Evolutionary conservation across 2,888 invertebrate species (phyloP), one percentile per base, ranked within the genome.

Genomic region (Drosophila kuntzei): DNA sequence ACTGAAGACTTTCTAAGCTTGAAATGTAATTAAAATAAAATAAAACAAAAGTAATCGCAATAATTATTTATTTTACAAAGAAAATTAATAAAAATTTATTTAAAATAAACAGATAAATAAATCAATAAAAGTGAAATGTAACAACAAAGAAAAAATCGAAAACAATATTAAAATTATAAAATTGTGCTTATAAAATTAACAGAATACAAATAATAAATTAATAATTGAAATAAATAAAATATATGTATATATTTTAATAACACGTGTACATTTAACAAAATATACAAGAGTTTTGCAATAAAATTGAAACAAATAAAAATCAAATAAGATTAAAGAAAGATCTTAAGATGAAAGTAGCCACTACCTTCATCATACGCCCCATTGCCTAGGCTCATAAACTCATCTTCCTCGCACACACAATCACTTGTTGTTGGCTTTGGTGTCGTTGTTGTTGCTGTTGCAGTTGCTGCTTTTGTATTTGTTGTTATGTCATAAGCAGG

Each of bases 401-500:
- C 85, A 43, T 89, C 76, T 60, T 87, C 84, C 32, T 89, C 88
- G 72, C 89, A 85, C 54, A 73, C 50, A 63, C 89, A 89, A 66
- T 89, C 88, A 55, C 71, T 80, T 34, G 80, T 73, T 43, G 79
- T 58, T 59, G 66, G 58, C 25, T 68, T 72, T 46, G 65, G 6
- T 59, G 63, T 39, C 1, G 49, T 60, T 34, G 59, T 71, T 16
- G 71, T 63, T 51, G 68, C 62, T 54, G 68, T 29, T 29, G 53
- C 47, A 20, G 68, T 22, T 34, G 43, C 54, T 67, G 53, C 39
- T 50, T 53, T 67, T 71, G 72, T 34, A 41, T 63, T 61, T 44
- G 73, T 43, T 49, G 57, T 60, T 62, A 53, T 57, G 64, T 59
- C 72, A 70, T 59, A 73, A 67, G 62, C 63, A 49, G 75, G 75